Conservation (phyloP, 2,797 vertebrate genomes). For the Fringilla coelebs region DNA sequence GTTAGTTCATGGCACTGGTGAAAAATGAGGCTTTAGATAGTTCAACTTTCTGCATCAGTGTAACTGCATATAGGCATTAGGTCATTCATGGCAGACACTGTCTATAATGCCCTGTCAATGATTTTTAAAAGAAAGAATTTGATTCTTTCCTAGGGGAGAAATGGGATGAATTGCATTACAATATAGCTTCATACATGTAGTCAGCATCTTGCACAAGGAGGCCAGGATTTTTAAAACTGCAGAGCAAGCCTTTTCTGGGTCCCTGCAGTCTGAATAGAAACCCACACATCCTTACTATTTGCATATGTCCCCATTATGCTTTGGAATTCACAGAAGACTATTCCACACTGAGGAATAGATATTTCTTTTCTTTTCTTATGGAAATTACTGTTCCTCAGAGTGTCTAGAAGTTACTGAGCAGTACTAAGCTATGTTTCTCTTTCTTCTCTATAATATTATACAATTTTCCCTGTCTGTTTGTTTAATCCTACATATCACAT, state of each 20-base stretch:
- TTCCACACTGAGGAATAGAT: background rate
- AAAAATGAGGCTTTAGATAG: background rate
- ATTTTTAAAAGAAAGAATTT: background rate
- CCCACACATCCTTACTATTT: slow-evolving; percentile 33
- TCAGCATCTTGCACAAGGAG: background rate
- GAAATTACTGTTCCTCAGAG: slow-evolving; percentile 4
- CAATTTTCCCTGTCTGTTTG: background rate
- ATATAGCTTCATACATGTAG: background rate
- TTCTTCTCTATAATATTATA: background rate
- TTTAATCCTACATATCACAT: background rate
- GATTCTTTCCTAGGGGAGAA: background rate
- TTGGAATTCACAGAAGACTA: slow-evolving; percentile 21
- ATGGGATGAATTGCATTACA: background rate
- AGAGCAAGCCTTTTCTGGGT: slow-evolving; percentile 12
- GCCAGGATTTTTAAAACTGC: slow-evolving; percentile 10
- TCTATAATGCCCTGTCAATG: background rate
- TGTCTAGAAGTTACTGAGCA: background rate
- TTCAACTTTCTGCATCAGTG: background rate
- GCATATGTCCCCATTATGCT: slow-evolving; percentile 42
- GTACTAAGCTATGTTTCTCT: background rate
- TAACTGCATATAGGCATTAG: background rate
- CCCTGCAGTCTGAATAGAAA: slow-evolving; percentile 30
- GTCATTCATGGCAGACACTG: background rate
- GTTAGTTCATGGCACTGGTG: background rate
- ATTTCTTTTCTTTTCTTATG: background rate